These are phyloP conservation scores for Polypedilum vanderplanki DNA, from an alignment of 1,140 invertebrate genomes.

Conservation along the genomic window DNA sequence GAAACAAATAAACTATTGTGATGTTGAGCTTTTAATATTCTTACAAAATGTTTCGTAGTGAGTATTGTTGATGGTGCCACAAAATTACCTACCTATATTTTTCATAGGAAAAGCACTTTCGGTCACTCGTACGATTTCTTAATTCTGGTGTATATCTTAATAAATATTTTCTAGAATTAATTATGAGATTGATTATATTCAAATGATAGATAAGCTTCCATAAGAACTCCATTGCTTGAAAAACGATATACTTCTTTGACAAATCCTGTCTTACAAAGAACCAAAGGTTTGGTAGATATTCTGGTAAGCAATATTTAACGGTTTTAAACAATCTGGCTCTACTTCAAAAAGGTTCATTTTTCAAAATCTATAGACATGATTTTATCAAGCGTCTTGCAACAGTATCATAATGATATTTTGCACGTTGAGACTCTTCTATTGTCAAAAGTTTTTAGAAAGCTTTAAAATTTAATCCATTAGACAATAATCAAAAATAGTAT, in stretches of 20 bases:
- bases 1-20: conserved; percentile 50
- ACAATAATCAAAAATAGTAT: conserved; percentile 10
- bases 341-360: conserved; percentile 51
- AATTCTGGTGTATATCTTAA: conserved; percentile 54
- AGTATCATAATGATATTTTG: conserved; percentile 38
- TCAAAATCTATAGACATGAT: conserved; percentile 46
- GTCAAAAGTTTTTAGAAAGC: conserved; percentile 39
- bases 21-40: conserved; percentile 54
- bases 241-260: conserved; percentile 48
- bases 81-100: conserved; percentile 35
- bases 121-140: conserved; percentile 42
- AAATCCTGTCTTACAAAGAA: conserved; percentile 55
- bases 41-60: conserved; percentile 38
- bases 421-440: conserved; percentile 42
- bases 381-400: conserved; percentile 45
- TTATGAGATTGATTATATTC: no score
- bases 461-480: conserved; percentile 35
- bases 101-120: conserved; percentile 37
- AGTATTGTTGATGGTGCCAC: conserved; percentile 37
- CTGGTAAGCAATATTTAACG: conserved; percentile 43
- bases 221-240: conserved; percentile 56
- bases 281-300: conserved; percentile 50
- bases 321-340: conserved; percentile 46
- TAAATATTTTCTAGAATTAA: conserved; percentile 50
- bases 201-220: no score